phyloP scores from a whole-genome alignment of 2,888 invertebrate species.

The Heliconius ethilla region DNA sequence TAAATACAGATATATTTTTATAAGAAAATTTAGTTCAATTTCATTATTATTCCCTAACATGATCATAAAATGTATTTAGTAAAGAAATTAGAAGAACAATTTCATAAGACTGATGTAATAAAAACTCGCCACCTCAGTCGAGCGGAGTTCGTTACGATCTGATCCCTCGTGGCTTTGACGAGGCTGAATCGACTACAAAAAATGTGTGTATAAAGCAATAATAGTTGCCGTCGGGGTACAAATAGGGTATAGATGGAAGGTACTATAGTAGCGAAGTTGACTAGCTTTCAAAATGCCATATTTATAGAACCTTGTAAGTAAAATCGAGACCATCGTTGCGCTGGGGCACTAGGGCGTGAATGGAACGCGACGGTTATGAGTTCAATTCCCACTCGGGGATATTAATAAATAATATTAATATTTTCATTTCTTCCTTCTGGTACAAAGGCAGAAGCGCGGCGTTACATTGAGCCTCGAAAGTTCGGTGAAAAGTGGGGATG shows the following conservation, averaged over 20 bases:
- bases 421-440: no score
- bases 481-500: neutral
- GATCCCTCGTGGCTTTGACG: neutral
- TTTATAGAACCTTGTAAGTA: no score
- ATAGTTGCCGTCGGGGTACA: neutral
- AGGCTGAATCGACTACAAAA: neutral
- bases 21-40: neutral
- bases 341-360: no score
- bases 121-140: neutral
- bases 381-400: no score
- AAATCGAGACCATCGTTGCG: no score
- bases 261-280: no score
- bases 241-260: neutral
- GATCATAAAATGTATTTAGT: neutral
- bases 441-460: neutral
- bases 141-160: neutral
- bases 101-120: conserved; percentile 2
- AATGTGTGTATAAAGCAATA: conserved; percentile 1
- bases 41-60: neutral
- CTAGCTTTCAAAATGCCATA: no score
- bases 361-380: no score
- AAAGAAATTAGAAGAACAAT: neutral
- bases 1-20: neutral
- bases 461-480: neutral
- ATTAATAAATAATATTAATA: no score